Conservation (phyloP, 2,113 vertebrate genomes). For the Saiga tatarica region DNA sequence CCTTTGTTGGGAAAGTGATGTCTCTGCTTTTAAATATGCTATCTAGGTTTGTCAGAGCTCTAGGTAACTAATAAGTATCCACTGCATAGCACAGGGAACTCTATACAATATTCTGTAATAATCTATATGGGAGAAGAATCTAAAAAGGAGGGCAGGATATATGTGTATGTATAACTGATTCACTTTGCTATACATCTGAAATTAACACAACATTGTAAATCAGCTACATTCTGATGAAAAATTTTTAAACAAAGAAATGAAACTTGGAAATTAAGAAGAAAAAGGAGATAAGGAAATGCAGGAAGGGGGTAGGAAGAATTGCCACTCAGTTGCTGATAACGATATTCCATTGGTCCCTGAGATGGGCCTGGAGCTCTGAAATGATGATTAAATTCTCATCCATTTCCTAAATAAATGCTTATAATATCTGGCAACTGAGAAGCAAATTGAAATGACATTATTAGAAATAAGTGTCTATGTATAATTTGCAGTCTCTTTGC, state of each 20-base stretch:
- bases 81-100: neutral
- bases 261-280: neutral
- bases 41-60: neutral
- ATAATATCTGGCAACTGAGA: neutral
- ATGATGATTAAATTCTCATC: neutral
- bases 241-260: neutral
- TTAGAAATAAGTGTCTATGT: slow-evolving; percentile 42
- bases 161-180: neutral
- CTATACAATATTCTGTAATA: neutral
- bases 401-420: slow-evolving; percentile 2
- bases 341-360: neutral
- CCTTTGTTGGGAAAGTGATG: neutral
- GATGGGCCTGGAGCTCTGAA: neutral
- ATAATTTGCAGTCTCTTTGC: neutral
- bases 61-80: neutral
- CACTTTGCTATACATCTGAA: neutral
- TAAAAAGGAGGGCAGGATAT: neutral
- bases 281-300: neutral
- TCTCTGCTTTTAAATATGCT: neutral
- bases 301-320: neutral
- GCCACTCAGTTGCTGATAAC: neutral
- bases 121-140: neutral
- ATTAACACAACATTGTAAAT: neutral
- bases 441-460: slow-evolving; percentile 50
- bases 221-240: neutral